Base-by-base conservation (phyloP, 2,113 vertebrate species). In the Hylia prasina region DNA sequence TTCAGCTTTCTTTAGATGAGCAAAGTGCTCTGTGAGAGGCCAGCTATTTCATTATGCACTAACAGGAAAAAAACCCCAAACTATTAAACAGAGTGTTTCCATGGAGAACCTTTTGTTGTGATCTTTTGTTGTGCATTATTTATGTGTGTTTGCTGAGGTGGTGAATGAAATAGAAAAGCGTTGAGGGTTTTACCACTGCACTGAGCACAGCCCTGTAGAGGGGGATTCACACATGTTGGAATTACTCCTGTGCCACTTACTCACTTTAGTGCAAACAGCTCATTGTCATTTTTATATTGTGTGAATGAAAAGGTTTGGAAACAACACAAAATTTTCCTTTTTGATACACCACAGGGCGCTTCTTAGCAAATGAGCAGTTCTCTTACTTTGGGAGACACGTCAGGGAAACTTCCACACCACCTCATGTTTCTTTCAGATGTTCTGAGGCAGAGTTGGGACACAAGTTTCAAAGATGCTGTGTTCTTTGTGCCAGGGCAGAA, bases 1-100 rank as follows among this genome's bases (percentile, higher is more conserved):
- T 82, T 96, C 69, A 11, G 30, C 65, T 91, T 86, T 47, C 51
- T 81, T 95, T 70, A 64, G 45, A 64, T 76, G 65, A 82, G 30
- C 63, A 51, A 58, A 44, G 53, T 35, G 6, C 63, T 66, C 14
- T 28, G 12, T 53, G 76, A 93, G 78, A 77, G 95, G 85, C 61
- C n/a, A 33, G 7, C 21, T 56, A 17, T 85, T 65, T 57, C 28
- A 68, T 23, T 64, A 37, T 27, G 69, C 47, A 6, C 83, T 83
- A 92, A 81, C 51, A 42, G 35, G 18, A 53, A 40, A 78, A 60
- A 50, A 79, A 45, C 1, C 12, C 20, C 42, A 35, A 37, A 8
- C 8, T 48, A 28, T 23, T 85, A 66, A 93, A 33, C 28, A 48
- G 17, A 48, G 24, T 42, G 31, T 69, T 95, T 87, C 88, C 3